A percentile compares a stretch with the other conserved stretches of the same genome.
Evolutionary conservation across 2,888 invertebrate genomes (phyloP).

Genomic region (Petrolisthes cinctipes): DNA sequence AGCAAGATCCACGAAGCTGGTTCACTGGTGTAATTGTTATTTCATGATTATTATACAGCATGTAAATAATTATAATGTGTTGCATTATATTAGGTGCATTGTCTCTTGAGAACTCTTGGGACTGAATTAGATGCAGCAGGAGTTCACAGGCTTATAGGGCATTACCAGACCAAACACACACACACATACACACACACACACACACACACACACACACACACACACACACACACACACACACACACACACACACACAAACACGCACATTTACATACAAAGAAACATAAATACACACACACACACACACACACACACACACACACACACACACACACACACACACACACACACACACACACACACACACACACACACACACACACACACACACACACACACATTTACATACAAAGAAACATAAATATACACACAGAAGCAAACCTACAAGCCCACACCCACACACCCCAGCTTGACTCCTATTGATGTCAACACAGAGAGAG

Average conservation of each 20-base stretch:
- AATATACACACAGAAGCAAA: neutral
- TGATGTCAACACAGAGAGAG: neutral
- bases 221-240: conserved; percentile 26
- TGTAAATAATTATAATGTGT: too few species aligned
- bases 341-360: neutral
- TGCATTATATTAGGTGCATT: too few species aligned
- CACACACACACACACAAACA: conserved; percentile 25
- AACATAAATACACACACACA: neutral
- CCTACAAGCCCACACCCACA: neutral
- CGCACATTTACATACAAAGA: conserved; percentile 14
- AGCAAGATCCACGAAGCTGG: too few species aligned
- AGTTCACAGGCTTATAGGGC: too few species aligned
- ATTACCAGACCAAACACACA: neutral
- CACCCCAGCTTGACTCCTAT: neutral
- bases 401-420: neutral
- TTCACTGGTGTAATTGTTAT: too few species aligned
- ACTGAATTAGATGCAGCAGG: too few species aligned
- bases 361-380: conserved; percentile 3
- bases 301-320: neutral
- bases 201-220: conserved; percentile 21
- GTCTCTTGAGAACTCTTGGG: too few species aligned
- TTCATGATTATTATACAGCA: too few species aligned
- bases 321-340: neutral
- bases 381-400: conserved; percentile 17
- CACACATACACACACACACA: neutral